A percentile compares a stretch with the other conserved stretches of the same genome.
Evolutionary conservation across 2,797 vertebrate genomes (phyloP).

Genomic region (Bradypus variegatus): DNA sequence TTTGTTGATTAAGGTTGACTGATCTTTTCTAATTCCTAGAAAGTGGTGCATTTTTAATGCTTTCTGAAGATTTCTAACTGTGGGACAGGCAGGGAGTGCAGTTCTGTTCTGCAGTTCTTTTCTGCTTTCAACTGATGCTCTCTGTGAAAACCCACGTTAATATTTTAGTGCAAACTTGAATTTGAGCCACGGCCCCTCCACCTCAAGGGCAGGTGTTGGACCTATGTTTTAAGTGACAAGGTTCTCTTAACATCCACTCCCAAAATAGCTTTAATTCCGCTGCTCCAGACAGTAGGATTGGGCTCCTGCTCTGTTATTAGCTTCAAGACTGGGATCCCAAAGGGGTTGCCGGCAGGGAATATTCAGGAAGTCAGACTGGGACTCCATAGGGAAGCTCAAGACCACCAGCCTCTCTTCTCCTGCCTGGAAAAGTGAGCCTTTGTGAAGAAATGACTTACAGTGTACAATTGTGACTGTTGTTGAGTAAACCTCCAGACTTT

Average conservation of each 20-base stretch:
- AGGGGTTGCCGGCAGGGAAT: not conserved
- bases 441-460: not conserved
- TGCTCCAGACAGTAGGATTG: not conserved
- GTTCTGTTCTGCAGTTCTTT: slow-evolving; percentile 19
- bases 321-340: not conserved
- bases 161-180: slow-evolving; percentile 1
- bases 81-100: not conserved
- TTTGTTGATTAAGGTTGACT: slow-evolving; percentile 70
- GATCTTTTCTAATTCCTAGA: slow-evolving; percentile 73
- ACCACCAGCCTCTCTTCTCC: not conserved
- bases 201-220: not conserved
- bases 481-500: slow-evolving; percentile 60
- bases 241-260: not conserved
- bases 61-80: slow-evolving; percentile 65
- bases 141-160: not conserved
- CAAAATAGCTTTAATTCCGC: not conserved
- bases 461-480: slow-evolving; percentile 33
- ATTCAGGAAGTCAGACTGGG: not conserved
- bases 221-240: not conserved
- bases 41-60: slow-evolving; percentile 72
- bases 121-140: not conserved
- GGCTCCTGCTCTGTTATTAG: not conserved
- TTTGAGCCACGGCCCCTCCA: not conserved
- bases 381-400: not conserved
- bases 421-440: slow-evolving; percentile 31